These are phyloP conservation scores for Melangyna quadrimaculata DNA, from an alignment of 2,888 invertebrate species.

Conservation along the genomic window DNA sequence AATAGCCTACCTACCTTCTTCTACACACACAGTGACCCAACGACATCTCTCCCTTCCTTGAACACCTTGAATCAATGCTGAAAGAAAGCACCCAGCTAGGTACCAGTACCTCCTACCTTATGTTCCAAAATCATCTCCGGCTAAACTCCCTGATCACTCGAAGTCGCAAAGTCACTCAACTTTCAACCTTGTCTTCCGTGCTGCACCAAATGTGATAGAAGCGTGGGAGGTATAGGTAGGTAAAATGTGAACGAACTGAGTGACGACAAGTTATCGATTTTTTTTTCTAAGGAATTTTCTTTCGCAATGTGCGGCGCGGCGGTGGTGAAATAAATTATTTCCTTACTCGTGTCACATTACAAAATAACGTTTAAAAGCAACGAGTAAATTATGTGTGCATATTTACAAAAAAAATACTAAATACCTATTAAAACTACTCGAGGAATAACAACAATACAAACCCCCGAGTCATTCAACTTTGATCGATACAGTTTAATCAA, in stretches of 20 bases:
- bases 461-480: conserved; percentile 67
- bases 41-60: not conserved
- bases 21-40: conserved; percentile 28
- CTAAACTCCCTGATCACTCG: conserved; percentile 19
- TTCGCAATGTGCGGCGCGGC: conserved; percentile 16
- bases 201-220: not conserved
- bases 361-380: conserved; percentile 38
- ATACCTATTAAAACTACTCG: conserved; percentile 5
- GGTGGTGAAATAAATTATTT: conserved; percentile 32
- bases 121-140: conserved; percentile 16
- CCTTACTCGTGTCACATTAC: conserved; percentile 52
- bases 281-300: conserved; percentile 29
- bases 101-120: too few species aligned
- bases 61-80: not conserved
- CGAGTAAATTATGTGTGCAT: not conserved
- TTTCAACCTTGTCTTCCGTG: conserved; percentile 45
- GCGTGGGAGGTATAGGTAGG: not conserved
- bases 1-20: not conserved
- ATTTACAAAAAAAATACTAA: conserved; percentile 11
- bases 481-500: conserved; percentile 71
- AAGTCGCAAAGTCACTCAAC: conserved; percentile 59
- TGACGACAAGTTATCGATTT: conserved; percentile 50
- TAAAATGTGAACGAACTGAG: conserved; percentile 60
- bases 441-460: conserved; percentile 54
- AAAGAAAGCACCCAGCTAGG: not conserved